Base-by-base conservation (phyloP, 2,888 invertebrate species). In the Melinaea marsaeus region DNA sequence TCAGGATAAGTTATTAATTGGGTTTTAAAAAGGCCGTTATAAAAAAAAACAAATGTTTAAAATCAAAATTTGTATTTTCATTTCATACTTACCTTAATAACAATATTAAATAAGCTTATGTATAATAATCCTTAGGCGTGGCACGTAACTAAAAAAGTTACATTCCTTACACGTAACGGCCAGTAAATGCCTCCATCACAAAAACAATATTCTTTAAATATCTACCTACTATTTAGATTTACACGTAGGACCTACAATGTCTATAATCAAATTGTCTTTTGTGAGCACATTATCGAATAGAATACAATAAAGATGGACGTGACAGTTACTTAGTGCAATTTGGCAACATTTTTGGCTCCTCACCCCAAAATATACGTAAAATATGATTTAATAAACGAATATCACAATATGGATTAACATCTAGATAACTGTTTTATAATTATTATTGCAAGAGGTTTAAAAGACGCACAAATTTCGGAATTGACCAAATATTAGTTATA, bases 151-250 rank as follows among this genome's bases (percentile, higher is more conserved):
- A 87, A 87, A 84, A 83, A 81, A 84, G 83, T 80, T 84, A 83
- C 80, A 79, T 80, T 80, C 79, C 79, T 78, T 79, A 83, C 74
- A 79, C 75, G 84, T 83, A 84, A 84, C 80, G 87, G 86, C 88
- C 88, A 86, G 80, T 88, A 87, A 87, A 87, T 88, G 90, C 89
- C 88, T 75, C 82, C 84, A 86, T 88, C 86, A 86, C 86, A 84
- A 81, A 83, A 22, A 79, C 79, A 79, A 78, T 75, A 65, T 71
- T 71, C 67, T 74, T 72, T 73, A 74, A 72, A 77, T 75, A 73
- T 75, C 68, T 71, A 74, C 73, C 71, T 73, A 76, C 57, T 70
- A 71, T 62, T 70, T 57, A 61, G 62, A 64, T 72, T 75, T 57
- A 64, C 58, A 58, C 22, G 54, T 51, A 59, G 59, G 57, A 60